phyloP scores from a whole-genome alignment of 2,113 vertebrate genomes.

The Actinemys pallida region DNA sequence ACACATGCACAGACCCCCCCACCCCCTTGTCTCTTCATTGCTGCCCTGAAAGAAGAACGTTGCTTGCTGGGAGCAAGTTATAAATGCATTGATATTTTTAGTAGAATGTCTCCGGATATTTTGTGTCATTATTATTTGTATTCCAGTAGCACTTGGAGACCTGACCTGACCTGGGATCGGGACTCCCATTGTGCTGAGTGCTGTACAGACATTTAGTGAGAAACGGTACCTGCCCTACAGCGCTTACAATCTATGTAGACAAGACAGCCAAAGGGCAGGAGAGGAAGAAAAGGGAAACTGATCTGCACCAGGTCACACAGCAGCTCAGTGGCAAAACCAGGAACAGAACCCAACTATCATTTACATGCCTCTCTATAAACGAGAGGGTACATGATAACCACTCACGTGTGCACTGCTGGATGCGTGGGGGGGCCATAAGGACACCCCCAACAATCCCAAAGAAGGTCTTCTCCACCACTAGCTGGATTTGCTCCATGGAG shows the following conservation, averaged over 20 bases:
- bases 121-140: fast-evolving
- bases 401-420: fast-evolving
- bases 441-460: background rate
- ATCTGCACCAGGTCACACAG: background rate
- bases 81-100: background rate
- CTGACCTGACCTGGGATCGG: background rate
- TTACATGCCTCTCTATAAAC: background rate
- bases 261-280: fast-evolving
- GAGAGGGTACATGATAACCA: background rate
- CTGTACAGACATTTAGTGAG: fast-evolving
- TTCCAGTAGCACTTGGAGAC: fast-evolving
- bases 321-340: background rate
- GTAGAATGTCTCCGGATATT: fast-evolving
- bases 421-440: background rate
- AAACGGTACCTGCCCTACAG: background rate
- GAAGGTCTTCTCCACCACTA: background rate
- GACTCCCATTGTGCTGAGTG: fast-evolving
- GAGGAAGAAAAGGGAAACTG: too few species aligned
- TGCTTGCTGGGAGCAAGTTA: background rate
- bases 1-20: background rate
- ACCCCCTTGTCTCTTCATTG: background rate
- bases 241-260: fast-evolving
- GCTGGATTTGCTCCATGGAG: background rate
- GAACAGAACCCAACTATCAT: background rate
- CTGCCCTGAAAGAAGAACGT: background rate